Evolutionary conservation across 2,113 vertebrate species (phyloP).

Genomic region (Bubalus kerabau): DNA sequence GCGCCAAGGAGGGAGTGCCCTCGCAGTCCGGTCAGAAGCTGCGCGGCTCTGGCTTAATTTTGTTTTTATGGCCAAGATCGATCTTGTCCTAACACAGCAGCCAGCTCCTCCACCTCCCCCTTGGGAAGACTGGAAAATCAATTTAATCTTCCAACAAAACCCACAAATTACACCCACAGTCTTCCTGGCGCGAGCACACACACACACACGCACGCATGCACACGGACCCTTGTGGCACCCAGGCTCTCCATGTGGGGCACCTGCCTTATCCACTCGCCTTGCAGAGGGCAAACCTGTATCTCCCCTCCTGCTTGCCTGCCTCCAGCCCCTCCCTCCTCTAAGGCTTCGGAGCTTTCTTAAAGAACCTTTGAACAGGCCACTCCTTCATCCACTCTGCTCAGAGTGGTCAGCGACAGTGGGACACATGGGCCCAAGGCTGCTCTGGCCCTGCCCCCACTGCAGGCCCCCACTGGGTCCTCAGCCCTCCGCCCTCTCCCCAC

Average conservation of each 20-base stretch:
- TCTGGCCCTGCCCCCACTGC: neutral
- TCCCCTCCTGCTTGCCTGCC: neutral
- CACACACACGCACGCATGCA: accelerated
- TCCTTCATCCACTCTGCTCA: accelerated
- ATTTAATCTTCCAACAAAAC: neutral
- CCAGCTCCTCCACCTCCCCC: neutral
- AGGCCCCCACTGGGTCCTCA: neutral
- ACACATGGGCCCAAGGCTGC: accelerated
- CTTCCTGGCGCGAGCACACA: accelerated
- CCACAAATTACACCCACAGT: neutral
- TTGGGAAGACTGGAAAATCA: neutral
- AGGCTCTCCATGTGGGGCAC: neutral
- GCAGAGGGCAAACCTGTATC: too few relatives aligned
- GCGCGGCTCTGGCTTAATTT: accelerated
- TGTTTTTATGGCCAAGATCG: accelerated
- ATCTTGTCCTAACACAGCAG: neutral
- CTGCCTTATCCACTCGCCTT: too few relatives aligned
- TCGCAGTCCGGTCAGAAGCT: accelerated
- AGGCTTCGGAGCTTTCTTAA: neutral
- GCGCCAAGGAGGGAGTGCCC: accelerated
- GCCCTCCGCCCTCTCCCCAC: neutral
- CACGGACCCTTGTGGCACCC: too few relatives aligned
- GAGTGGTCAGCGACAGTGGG: neutral
- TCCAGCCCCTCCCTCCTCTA: neutral
- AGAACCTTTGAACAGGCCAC: neutral